Evolutionary conservation across 23 tunicate species (phyloP).

Genomic region (Styela clava): DNA sequence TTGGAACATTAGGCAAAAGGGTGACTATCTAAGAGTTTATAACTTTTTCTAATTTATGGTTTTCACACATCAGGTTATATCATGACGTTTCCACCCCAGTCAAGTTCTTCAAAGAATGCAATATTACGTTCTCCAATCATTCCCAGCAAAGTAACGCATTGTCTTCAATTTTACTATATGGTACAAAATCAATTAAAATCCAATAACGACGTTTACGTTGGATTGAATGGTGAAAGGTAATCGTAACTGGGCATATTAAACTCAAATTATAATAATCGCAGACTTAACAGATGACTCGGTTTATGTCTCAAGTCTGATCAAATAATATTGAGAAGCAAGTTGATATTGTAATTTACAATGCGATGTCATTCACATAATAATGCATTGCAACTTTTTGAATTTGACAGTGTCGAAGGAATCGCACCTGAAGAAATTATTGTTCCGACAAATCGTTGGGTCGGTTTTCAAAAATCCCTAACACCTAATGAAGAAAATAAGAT

Average conservation of each 20-base stretch:
- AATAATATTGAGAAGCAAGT: too few relatives aligned
- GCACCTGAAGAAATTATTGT: neutral
- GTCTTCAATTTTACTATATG: neutral
- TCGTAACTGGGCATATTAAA: too few relatives aligned
- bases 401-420: neutral
- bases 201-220: neutral
- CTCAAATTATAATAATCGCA: too few relatives aligned
- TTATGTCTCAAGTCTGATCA: too few relatives aligned
- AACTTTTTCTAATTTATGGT: too few relatives aligned
- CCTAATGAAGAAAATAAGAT: neutral
- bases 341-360: too few relatives aligned
- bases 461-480: neutral
- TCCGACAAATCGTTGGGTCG: conserved; percentile 9
- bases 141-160: neutral
- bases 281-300: too few relatives aligned
- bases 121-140: conserved; percentile 15
- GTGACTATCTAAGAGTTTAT: too few relatives aligned
- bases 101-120: neutral
- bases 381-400: too few relatives aligned
- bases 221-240: conserved; percentile 14
- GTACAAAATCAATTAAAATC: neutral
- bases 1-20: too few relatives aligned
- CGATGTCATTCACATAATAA: too few relatives aligned
- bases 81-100: neutral
- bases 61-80: neutral